Evolutionary conservation across 2,888 invertebrate species (phyloP).

Genomic region (Xylocampa areola): DNA sequence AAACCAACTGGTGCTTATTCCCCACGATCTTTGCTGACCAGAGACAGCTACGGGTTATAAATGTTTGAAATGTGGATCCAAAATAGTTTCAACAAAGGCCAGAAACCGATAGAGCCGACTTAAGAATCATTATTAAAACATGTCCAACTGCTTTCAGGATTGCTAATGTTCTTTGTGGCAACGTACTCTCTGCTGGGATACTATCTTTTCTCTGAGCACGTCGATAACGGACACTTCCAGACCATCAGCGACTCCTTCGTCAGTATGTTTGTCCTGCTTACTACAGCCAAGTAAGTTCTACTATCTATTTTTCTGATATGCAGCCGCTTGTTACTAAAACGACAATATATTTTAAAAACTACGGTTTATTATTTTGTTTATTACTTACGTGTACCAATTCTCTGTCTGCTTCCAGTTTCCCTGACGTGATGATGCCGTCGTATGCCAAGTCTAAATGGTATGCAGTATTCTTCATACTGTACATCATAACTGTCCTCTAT

Average conservation of each 20-base stretch:
- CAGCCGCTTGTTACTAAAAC: too few species aligned
- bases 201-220: conserved; percentile 94
- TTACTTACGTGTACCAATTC: too few species aligned
- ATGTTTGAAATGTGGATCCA: too few species aligned
- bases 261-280: conserved; percentile 96
- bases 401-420: conserved; percentile 92
- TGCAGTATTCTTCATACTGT: conserved; percentile 96
- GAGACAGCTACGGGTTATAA: too few species aligned
- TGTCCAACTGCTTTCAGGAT: conserved; percentile 70
- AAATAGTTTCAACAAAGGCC: too few species aligned
- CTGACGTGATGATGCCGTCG: conserved; percentile 98
- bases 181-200: conserved; percentile 95
- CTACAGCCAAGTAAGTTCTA: conserved; percentile 95
- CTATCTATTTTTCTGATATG: not conserved
- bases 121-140: not conserved
- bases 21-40: too few species aligned
- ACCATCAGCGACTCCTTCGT: conserved; percentile 95
- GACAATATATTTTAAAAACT: too few species aligned
- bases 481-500: conserved; percentile 95
- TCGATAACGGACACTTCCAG: conserved; percentile 93
- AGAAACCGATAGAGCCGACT: too few species aligned
- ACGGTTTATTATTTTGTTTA: too few species aligned
- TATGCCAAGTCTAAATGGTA: conserved; percentile 95
- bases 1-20: too few species aligned
- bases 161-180: conserved; percentile 95